A percentile compares a stretch with the other conserved stretches of the same genome.
These are phyloP conservation scores for Isoperla grammatica DNA, from an alignment of 2,888 invertebrate species.

Conservation along the genomic window DNA sequence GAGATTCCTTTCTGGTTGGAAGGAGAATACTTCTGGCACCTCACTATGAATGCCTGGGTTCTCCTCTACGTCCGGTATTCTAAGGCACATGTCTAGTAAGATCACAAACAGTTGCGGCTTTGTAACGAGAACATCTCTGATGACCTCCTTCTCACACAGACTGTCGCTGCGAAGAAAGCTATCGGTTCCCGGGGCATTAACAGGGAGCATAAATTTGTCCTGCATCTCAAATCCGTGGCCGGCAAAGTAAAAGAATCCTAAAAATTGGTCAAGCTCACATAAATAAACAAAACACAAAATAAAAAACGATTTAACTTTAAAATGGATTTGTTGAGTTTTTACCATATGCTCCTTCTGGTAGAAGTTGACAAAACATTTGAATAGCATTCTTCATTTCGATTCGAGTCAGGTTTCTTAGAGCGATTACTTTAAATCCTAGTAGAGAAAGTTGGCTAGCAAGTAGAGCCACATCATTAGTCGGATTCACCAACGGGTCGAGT, in stretches of 20 bases:
- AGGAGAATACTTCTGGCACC: conserved; percentile 42
- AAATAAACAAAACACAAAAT: conserved; percentile 14
- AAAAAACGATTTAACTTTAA: conserved; percentile 1
- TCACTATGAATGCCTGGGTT: conserved; percentile 38
- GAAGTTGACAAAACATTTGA: conserved; percentile 36
- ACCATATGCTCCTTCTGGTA: conserved; percentile 42
- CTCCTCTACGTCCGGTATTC: conserved; percentile 44
- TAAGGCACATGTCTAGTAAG: conserved; percentile 53
- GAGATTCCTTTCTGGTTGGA: conserved; percentile 44
- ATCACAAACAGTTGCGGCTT: conserved; percentile 48
- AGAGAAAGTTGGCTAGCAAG: conserved; percentile 37
- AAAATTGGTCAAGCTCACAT: conserved; percentile 13
- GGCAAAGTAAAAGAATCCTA: conserved; percentile 51
- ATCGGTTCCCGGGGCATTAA: conserved; percentile 45
- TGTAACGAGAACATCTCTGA: conserved; percentile 44
- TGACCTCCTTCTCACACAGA: conserved; percentile 48
- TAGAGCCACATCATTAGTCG: conserved; percentile 39
- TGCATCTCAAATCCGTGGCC: conserved; percentile 53
- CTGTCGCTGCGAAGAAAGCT: conserved; percentile 44
- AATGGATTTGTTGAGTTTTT: conserved; percentile 17
- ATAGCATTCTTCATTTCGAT: conserved; percentile 40
- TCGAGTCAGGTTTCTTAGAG: conserved; percentile 38
- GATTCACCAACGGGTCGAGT: conserved; percentile 36
- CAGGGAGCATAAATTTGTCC: conserved; percentile 49
- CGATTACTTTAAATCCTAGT: conserved; percentile 40